Percentiles rank a stretch among this genome's conserved stretches.
Conservation (phyloP, 35 echinoderm and acorn worm genomes). For the Lytechinus variegatus region DNA sequence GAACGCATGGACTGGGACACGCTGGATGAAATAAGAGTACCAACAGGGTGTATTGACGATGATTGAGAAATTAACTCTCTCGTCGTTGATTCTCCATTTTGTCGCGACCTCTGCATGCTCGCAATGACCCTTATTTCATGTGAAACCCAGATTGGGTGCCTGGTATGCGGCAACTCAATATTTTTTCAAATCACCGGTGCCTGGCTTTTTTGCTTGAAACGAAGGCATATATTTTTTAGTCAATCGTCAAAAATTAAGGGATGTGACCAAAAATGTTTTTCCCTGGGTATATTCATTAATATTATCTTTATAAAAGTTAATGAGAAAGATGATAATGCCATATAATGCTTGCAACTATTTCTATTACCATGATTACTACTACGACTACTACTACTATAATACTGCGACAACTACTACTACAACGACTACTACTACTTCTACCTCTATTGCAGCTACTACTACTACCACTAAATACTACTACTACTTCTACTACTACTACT, state of each 20-base stretch:
- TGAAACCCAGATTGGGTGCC: background rate
- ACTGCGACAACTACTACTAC: too few relatives aligned
- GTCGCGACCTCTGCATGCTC: slow-evolving; percentile 24
- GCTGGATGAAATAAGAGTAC: background rate
- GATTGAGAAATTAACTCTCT: slow-evolving; percentile 40
- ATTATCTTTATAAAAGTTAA: too few relatives aligned
- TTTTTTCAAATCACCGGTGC: background rate
- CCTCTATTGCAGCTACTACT: too few relatives aligned
- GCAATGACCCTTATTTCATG: background rate
- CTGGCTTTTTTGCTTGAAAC: background rate
- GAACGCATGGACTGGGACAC: background rate
- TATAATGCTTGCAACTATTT: background rate
- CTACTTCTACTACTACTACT: background rate
- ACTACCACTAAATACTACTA: too few relatives aligned
- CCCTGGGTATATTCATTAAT: too few relatives aligned
- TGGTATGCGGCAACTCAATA: background rate
- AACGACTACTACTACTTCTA: too few relatives aligned
- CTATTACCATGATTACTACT: background rate
- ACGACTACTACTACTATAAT: background rate
- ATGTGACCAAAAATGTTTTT: background rate
- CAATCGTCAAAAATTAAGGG: background rate
- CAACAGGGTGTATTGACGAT: slow-evolving; percentile 20
- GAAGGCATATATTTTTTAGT: background rate
- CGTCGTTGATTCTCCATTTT: slow-evolving; percentile 32
- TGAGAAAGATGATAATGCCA: too few relatives aligned